Conservation (phyloP, 2,797 vertebrate species). For the Falco rusticolus region DNA sequence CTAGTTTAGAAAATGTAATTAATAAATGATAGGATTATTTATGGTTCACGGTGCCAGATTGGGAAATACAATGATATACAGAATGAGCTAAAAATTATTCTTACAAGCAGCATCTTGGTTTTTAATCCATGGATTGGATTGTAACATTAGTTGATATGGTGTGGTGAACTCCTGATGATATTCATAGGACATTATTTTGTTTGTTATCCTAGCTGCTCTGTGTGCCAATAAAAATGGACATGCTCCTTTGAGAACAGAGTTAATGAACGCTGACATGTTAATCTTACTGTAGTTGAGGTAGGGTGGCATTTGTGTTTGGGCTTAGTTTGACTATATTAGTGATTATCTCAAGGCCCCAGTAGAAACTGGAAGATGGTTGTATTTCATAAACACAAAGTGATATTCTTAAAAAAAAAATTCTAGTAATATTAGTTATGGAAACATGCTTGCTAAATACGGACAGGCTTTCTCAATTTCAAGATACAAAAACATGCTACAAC, state of each 20-base stretch:
- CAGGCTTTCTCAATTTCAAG: neutral
- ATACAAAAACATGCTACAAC: neutral
- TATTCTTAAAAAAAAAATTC: neutral
- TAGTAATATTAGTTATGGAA: neutral
- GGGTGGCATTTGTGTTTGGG: neutral
- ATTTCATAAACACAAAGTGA: neutral
- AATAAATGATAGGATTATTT: conserved; percentile 86
- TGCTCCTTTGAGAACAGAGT: conserved; percentile 36
- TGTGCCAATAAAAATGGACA: conserved; percentile 49
- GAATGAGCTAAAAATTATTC: conserved; percentile 69
- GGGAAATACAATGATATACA: conserved; percentile 75
- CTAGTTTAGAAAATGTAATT: conserved; percentile 80
- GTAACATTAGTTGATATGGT: conserved; percentile 56
- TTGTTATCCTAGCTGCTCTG: conserved; percentile 12
- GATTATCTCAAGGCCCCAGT: neutral
- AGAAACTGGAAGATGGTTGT: conserved; percentile 11
- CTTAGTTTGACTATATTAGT: neutral
- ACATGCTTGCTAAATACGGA: neutral
- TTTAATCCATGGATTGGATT: conserved; percentile 72
- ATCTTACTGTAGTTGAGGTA: conserved; percentile 8
- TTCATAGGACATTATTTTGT: conserved; percentile 43
- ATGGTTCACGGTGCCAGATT: conserved; percentile 80
- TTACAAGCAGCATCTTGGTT: conserved; percentile 56
- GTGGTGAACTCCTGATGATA: conserved; percentile 60
- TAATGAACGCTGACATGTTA: neutral